Evolutionary conservation across 2,113 vertebrate species (phyloP).

Genomic region (Tyrannus savana): DNA sequence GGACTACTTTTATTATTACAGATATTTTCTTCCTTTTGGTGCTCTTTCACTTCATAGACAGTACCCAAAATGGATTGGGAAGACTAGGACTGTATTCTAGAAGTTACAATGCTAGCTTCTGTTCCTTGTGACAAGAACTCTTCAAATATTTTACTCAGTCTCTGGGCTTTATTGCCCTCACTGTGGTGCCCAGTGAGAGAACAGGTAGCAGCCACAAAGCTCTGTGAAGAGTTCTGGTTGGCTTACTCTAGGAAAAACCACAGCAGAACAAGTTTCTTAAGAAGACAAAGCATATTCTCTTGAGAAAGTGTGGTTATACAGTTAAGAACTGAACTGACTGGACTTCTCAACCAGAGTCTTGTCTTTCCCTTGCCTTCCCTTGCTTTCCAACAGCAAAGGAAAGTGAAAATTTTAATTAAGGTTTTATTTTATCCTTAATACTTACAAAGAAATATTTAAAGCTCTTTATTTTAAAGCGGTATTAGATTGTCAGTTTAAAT

Average conservation of each 20-base stretch:
- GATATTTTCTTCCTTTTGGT: background rate
- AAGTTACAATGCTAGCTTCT: background rate
- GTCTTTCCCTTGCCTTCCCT: background rate
- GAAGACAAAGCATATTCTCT: background rate
- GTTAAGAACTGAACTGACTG: background rate
- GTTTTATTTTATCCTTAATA: background rate
- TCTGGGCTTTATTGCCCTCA: background rate
- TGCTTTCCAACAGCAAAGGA: background rate
- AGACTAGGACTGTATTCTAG: background rate
- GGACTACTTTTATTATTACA: background rate
- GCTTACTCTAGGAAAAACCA: background rate
- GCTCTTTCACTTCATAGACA: background rate
- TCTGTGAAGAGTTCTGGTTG: background rate
- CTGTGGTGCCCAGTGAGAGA: background rate
- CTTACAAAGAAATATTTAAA: background rate
- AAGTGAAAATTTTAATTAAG: background rate
- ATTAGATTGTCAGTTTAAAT: background rate
- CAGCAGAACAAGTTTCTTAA: background rate
- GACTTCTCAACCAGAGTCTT: background rate
- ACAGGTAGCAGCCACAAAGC: background rate
- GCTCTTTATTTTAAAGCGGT: background rate
- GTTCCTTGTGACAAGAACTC: background rate
- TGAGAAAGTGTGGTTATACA: background rate
- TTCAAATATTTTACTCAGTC: background rate
- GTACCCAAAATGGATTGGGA: background rate